Conservation (phyloP, 2,113 vertebrate genomes). For the Rousettus leschenaultii region DNA sequence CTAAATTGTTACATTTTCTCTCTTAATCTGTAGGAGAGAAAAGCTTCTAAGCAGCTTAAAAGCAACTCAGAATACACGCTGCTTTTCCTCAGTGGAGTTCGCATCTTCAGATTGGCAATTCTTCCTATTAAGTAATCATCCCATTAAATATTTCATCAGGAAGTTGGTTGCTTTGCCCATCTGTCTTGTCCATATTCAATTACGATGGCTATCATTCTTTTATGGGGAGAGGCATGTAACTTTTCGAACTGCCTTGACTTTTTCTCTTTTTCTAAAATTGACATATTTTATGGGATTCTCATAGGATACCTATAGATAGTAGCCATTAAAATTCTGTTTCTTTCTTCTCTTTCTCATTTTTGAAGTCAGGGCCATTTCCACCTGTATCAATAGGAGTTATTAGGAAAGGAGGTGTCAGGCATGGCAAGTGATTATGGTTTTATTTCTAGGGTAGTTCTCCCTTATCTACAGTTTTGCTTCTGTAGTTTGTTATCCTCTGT, state of each 20-base stretch:
- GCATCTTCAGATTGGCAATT: constrained; percentile 13
- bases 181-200: constrained; percentile 34
- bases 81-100: background rate
- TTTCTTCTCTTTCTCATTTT: background rate
- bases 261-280: background rate
- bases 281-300: background rate
- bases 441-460: background rate
- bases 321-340: background rate
- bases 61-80: background rate
- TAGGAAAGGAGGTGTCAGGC: background rate
- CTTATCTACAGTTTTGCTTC: background rate
- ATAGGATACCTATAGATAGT: background rate
- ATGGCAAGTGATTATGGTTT: background rate
- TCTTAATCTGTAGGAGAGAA: background rate
- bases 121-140: constrained; percentile 48
- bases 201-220: constrained; percentile 9
- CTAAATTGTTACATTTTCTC: background rate
- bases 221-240: constrained; percentile 13
- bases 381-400: background rate
- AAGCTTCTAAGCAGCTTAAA: background rate
- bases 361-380: background rate
- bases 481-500: background rate
- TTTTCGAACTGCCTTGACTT: background rate
- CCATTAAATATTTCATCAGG: constrained; percentile 64
- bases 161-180: constrained; percentile 19